Base-by-base conservation (phyloP, 2,888 invertebrate species). In the Bembecia ichneumoniformis region DNA sequence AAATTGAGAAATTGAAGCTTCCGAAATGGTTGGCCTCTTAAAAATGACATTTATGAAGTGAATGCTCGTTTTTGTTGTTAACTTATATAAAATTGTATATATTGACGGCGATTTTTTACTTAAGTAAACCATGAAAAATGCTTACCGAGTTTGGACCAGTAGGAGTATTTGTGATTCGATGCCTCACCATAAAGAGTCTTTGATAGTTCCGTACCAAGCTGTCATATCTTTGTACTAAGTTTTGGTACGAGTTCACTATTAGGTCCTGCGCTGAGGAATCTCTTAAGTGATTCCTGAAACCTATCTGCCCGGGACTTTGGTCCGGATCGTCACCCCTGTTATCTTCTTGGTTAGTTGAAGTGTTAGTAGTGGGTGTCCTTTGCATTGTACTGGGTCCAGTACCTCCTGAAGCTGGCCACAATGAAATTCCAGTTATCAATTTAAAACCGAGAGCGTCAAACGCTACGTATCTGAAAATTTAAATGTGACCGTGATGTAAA, bases 391-490 rank as follows among this genome's bases (percentile, higher is more conserved):
- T 68, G 47, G 60, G 58, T 1, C 40, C 40, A 40, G n/a, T n/a
- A n/a, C n/a, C n/a, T n/a, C n/a, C n/a, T n/a, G n/a, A n/a, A n/a
- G n/a, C n/a, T 43, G 72, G 59, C 74, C 81, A 79, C 13, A 86
- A 62, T 1, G 93, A 92, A 66, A 96, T 95, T 11, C 95, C 96
- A 1, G 96, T 96, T 65, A 95, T 94, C 43, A 96, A 78, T 76
- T 93, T 93, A 63, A 92, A 91, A 5, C 96, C 96, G 49, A 92
- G 81, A 45, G 91, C 90, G 75, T 96, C 96, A 75, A 96, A 96
- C 35, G 93, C 92, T 44, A 96, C 94, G 83, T 93, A 95, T 68
- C 96, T 94, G 77, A 47, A 86, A 86, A n/a, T 28, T 28, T 2
- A 1, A 28, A 28, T 28, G 28, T 28, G 7, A 28, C 9, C 28